These are phyloP conservation scores for Furcifer pardalis DNA, from an alignment of 2,797 vertebrate species.

Conservation along the genomic window DNA sequence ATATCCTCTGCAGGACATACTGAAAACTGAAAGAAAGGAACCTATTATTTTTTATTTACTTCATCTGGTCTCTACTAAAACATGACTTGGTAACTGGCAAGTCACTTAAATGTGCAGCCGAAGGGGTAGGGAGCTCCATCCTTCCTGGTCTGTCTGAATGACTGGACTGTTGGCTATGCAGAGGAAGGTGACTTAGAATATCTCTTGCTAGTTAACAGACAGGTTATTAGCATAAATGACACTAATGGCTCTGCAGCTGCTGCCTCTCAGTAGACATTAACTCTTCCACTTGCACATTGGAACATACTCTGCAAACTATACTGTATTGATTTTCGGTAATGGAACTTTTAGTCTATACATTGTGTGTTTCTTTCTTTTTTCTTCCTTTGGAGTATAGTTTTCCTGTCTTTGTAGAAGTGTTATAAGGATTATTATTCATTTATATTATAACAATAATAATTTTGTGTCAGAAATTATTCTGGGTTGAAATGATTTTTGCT, in stretches of 20 bases:
- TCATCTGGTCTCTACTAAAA: conserved; percentile 17
- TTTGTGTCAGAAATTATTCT: no score
- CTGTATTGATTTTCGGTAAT: conserved; percentile 23
- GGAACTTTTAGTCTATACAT: conserved; percentile 25
- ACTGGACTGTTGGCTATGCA: neutral
- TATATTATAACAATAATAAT: no score
- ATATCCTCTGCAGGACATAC: conserved; percentile 15
- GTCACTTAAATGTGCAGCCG: neutral
- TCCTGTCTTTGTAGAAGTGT: conserved; percentile 43
- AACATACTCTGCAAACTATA: conserved; percentile 25
- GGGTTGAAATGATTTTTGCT: no score
- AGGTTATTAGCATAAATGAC: conserved; percentile 24
- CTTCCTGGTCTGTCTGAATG: neutral
- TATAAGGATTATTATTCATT: conserved; percentile 24
- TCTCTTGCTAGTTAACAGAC: neutral
- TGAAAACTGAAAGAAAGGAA: conserved; percentile 29
- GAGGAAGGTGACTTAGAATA: neutral
- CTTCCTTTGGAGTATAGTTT: conserved; percentile 18
- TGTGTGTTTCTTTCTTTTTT: conserved; percentile 1
- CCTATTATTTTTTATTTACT: conserved; percentile 8
- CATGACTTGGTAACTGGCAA: neutral
- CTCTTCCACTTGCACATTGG: conserved; percentile 20
- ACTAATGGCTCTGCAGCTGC: neutral
- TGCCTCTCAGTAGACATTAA: conserved; percentile 3
- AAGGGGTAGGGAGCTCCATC: neutral